phyloP scores from a whole-genome alignment of 30 jellyfish, hydroid and myxozoan species.

The Clytia hemisphaerica region DNA sequence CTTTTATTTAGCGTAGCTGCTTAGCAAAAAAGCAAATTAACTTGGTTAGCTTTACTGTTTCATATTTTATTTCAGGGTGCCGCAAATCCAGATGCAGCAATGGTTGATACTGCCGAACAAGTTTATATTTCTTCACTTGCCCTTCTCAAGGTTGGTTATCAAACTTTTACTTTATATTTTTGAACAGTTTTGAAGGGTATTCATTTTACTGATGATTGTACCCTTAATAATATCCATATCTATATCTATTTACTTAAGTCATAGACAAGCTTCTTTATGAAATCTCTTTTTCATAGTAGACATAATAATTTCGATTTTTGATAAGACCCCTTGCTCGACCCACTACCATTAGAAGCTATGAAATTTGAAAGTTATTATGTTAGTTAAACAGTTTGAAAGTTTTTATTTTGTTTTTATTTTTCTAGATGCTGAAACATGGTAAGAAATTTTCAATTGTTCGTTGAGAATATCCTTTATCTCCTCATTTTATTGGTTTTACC shows the following conservation, averaged over 20 bases:
- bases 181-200: too few species aligned
- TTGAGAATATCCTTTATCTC: neutral
- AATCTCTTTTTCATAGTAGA: neutral
- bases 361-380: too few species aligned
- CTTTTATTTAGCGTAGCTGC: neutral
- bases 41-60: neutral
- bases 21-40: neutral
- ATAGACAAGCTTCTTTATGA: neutral
- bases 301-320: neutral
- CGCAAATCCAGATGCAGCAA: conserved; percentile 85
- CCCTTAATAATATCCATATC: neutral
- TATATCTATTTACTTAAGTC: neutral
- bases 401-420: neutral
- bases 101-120: conserved; percentile 96
- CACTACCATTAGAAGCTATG: too few species aligned
- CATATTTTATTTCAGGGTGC: conserved; percentile 38
- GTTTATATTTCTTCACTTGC: conserved; percentile 90
- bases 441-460: neutral
- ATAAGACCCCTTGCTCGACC: too few species aligned
- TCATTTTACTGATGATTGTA: neutral
- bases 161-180: neutral
- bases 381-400: too few species aligned
- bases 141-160: conserved; percentile 81
- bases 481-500: neutral
- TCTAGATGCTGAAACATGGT: conserved; percentile 89